Conservation (phyloP, 1,140 invertebrate genomes). For the Drosophila paulistorum region DNA sequence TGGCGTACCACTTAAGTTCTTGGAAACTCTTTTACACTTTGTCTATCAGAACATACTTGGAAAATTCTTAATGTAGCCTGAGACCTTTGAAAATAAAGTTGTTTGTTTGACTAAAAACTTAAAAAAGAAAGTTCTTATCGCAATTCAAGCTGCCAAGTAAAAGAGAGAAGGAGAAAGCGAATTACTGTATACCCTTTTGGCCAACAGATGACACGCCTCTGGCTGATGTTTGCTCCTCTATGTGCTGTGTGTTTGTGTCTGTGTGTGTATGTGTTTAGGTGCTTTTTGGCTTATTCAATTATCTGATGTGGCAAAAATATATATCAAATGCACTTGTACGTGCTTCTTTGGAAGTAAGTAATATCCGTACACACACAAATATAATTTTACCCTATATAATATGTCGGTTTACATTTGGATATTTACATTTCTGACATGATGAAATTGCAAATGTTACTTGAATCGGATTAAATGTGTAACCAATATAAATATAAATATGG, state of each 20-base stretch:
- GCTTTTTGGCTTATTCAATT: constrained; percentile 10
- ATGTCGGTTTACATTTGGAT: neutral
- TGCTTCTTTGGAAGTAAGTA: neutral
- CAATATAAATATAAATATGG: neutral
- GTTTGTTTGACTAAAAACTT: neutral
- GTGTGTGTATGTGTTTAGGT: constrained; percentile 1
- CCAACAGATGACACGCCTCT: neutral
- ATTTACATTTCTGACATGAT: neutral
- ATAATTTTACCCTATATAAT: neutral
- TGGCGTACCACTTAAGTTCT: too few relatives aligned
- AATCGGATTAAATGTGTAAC: neutral
- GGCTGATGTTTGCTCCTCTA: neutral
- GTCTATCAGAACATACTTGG: too few relatives aligned
- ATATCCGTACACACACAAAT: neutral
- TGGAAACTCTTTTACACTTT: too few relatives aligned
- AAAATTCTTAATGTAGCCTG: neutral
- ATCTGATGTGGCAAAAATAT: constrained; percentile 13
- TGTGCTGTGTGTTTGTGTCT: neutral
- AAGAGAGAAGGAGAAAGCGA: too few relatives aligned
- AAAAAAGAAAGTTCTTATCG: constrained; percentile 12
- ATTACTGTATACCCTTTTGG: neutral
- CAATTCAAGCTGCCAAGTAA: neutral
- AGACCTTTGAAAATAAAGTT: neutral
- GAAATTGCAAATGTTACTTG: constrained; percentile 4
- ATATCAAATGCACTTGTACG: constrained; percentile 10